Base-by-base conservation (phyloP, 2,888 invertebrate species). In the Omphaloscelis lunosa region DNA sequence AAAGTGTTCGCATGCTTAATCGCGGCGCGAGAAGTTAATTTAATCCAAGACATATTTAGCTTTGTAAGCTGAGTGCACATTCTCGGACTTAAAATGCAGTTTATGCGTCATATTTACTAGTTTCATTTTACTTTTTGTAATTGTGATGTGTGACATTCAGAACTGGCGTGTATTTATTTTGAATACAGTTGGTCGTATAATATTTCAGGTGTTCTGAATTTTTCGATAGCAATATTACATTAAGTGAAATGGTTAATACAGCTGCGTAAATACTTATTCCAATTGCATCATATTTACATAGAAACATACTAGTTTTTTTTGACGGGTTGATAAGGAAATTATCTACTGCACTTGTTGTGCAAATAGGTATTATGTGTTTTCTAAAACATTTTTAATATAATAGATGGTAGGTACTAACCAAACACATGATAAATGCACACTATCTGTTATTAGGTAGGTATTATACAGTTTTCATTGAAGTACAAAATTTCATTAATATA, bases 11-110 rank as follows among this genome's bases (percentile, higher is more conserved):
- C 62, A 63, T 69, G 29, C 76, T 67, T 56, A 72, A 79, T 75
- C 45, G 39, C 56, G 27, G 9, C 7, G 53, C 65, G 39, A 23
- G 51, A 72, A 59, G 63, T 62, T 77, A 77, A 77, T 83, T 80
- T 59, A 48, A 63, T 84, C 48, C 81, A 63, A 48, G 81, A 73
- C 53, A 67, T 73, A 75, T 83, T 83, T 81, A 76, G 72, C 48
- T 59, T 70, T 65, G 34, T 34, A 65, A 71, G 72, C 59, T 11
- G 20, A 39, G 72, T 67, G 41, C 39, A 81, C 62, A 84, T 58
- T 71, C 65, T 45, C 17, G 53, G 39, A 65, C 9, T 56, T 9
- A 12, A 63, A 34, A 59, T 66, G 4, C 34, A 58, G 39, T 56
- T 41, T 63, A 41, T 63, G 74, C 62, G 27, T 73, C 73, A 51